Percentiles rank a stretch among this genome's conserved stretches.
Evolutionary conservation across 2,888 invertebrate species (phyloP).

Genomic region (Tribolium freemani): DNA sequence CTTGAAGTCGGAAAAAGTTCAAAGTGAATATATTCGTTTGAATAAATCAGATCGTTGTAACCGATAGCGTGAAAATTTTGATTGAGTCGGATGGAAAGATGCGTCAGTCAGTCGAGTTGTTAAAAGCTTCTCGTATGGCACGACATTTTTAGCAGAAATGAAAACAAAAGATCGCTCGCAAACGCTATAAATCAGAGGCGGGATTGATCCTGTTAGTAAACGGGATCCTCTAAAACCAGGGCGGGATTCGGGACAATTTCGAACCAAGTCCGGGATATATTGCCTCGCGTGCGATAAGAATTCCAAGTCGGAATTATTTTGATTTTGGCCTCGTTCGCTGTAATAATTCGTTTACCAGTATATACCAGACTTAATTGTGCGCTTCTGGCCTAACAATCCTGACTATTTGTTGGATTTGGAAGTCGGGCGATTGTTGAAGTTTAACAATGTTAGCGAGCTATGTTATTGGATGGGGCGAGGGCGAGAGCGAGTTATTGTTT

Average conservation of each 20-base stretch:
- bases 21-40: slow-evolving; percentile 29
- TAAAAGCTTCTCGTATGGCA: slow-evolving; percentile 43
- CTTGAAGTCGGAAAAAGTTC: slow-evolving; percentile 1
- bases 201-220: slow-evolving; percentile 61
- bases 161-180: slow-evolving; percentile 48
- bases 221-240: slow-evolving; percentile 56
- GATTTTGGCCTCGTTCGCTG: background rate
- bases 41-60: slow-evolving; percentile 22
- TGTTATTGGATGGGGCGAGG: slow-evolving; percentile 24
- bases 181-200: slow-evolving; percentile 57
- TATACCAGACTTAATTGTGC: slow-evolving; percentile 27
- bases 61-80: slow-evolving; percentile 16
- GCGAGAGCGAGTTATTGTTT: slow-evolving; percentile 22
- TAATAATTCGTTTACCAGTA: slow-evolving; percentile 27
- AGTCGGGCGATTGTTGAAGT: slow-evolving; percentile 26
- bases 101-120: slow-evolving; percentile 33
- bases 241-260: slow-evolving; percentile 52
- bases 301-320: slow-evolving; percentile 36
- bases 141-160: slow-evolving; percentile 47
- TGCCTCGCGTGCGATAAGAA: slow-evolving; percentile 48
- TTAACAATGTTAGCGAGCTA: slow-evolving; percentile 31
- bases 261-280: slow-evolving; percentile 45
- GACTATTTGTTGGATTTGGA: slow-evolving; percentile 38
- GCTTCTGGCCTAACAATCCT: slow-evolving; percentile 35
- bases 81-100: slow-evolving; percentile 16